These are phyloP conservation scores for Saccopteryx leptura DNA, from an alignment of 2,113 vertebrate genomes.

Conservation along the genomic window DNA sequence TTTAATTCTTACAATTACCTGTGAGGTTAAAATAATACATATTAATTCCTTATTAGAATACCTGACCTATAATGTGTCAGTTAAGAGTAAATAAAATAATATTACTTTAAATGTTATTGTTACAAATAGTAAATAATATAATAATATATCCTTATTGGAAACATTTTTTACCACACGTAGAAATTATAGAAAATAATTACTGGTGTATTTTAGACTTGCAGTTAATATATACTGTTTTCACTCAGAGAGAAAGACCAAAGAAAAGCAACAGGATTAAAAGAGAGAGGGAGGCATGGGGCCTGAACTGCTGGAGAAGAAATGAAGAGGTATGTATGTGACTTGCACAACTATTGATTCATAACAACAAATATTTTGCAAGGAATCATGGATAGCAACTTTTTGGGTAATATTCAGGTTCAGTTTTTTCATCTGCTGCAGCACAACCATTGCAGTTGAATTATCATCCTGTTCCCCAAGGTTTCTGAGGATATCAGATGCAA, in stretches of 20 bases:
- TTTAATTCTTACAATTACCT: conserved; percentile 50
- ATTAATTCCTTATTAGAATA: conserved; percentile 65
- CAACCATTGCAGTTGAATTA: background rate
- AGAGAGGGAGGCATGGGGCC: fast-evolving
- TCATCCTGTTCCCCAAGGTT: background rate
- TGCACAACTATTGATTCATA: background rate
- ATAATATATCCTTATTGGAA: conserved; percentile 66
- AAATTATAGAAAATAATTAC: conserved; percentile 59
- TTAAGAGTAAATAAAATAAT: conserved; percentile 69
- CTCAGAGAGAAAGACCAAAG: conserved; percentile 1
- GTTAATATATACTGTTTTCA: conserved; percentile 20
- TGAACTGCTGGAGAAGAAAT: background rate
- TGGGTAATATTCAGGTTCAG: background rate
- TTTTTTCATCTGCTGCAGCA: background rate
- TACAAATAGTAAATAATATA: conserved; percentile 53
- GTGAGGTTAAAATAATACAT: conserved; percentile 30
- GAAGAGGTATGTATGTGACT: background rate
- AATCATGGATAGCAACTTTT: background rate
- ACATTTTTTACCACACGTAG: conserved; percentile 69
- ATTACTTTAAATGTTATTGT: conserved; percentile 70
- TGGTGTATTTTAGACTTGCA: background rate
- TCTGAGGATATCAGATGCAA: background rate
- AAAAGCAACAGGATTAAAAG: background rate
- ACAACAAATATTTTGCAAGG: background rate
- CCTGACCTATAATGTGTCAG: conserved; percentile 53